phyloP scores from a whole-genome alignment of 2,113 vertebrate species.

The Equus quagga region DNA sequence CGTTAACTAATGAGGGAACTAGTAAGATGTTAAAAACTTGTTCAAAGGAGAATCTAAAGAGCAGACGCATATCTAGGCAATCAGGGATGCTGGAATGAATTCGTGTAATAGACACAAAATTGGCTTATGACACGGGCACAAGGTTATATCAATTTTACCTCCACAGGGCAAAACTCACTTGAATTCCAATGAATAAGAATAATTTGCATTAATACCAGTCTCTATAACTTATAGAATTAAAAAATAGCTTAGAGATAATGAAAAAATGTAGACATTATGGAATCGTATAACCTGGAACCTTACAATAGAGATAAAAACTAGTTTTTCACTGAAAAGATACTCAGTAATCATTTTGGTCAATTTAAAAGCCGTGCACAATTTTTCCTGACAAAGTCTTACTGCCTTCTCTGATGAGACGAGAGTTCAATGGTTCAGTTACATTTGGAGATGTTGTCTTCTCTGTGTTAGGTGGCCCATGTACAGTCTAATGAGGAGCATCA shows the following conservation, averaged over 20 bases:
- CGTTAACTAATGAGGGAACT: neutral
- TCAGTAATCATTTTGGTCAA: neutral
- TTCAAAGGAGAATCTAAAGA: neutral
- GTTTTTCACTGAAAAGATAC: neutral
- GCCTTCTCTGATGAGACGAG: neutral
- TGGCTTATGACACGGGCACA: neutral
- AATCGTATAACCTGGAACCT: neutral
- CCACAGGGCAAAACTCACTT: neutral
- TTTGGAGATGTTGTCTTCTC: too few species aligned
- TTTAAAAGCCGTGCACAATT: neutral
- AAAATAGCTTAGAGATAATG: neutral
- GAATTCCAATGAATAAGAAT: neutral
- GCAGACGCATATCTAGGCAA: accelerated
- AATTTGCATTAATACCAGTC: neutral
- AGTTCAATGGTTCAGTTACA: neutral
- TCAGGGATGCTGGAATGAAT: neutral
- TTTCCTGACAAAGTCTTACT: neutral
- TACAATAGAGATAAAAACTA: neutral
- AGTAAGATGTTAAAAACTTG: neutral
- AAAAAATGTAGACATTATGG: neutral
- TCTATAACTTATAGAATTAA: neutral
- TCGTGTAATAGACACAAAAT: neutral
- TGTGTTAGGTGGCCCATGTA: neutral
- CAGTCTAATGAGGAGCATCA: neutral
- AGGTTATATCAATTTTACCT: neutral